These are phyloP conservation scores for Polydrusus pterygomalis DNA, from an alignment of 2,888 invertebrate species.

Conservation along the genomic window DNA sequence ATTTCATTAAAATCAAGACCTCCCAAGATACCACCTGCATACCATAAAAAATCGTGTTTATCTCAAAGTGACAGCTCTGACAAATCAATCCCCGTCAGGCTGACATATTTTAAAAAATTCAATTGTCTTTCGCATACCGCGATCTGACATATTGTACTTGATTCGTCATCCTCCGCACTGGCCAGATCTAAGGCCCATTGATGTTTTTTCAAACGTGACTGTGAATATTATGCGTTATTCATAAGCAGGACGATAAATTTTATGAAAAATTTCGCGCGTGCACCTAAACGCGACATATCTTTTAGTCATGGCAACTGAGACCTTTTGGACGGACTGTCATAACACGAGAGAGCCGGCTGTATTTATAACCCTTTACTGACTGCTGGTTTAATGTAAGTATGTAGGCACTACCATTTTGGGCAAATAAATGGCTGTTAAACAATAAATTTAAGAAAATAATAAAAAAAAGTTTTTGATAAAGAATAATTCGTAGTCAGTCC, in stretches of 20 bases:
- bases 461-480: too few species aligned
- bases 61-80: slow-evolving; percentile 52
- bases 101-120: slow-evolving; percentile 43
- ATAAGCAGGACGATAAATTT: slow-evolving; percentile 63
- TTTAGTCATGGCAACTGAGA: slow-evolving; percentile 64
- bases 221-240: slow-evolving; percentile 68
- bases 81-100: slow-evolving; percentile 54
- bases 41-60: slow-evolving; percentile 41
- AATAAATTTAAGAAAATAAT: too few species aligned
- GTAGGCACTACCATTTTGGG: too few species aligned
- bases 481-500: too few species aligned
- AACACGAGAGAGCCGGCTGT: slow-evolving; percentile 34
- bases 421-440: too few species aligned
- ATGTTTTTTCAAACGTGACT: slow-evolving; percentile 66
- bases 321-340: slow-evolving; percentile 43
- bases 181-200: slow-evolving; percentile 54
- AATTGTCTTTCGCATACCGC: slow-evolving; percentile 48
- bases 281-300: slow-evolving; percentile 68
- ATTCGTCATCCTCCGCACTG: slow-evolving; percentile 51
- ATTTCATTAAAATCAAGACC: slow-evolving; percentile 28
- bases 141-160: slow-evolving; percentile 54
- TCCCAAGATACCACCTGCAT: slow-evolving; percentile 44
- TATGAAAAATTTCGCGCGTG: slow-evolving; percentile 63
- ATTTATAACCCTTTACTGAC: slow-evolving; percentile 12
- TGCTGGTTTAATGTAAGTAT: too few species aligned